These are phyloP conservation scores for Drosophila anceps DNA, from an alignment of 2,888 invertebrate genomes.

Conservation along the genomic window DNA sequence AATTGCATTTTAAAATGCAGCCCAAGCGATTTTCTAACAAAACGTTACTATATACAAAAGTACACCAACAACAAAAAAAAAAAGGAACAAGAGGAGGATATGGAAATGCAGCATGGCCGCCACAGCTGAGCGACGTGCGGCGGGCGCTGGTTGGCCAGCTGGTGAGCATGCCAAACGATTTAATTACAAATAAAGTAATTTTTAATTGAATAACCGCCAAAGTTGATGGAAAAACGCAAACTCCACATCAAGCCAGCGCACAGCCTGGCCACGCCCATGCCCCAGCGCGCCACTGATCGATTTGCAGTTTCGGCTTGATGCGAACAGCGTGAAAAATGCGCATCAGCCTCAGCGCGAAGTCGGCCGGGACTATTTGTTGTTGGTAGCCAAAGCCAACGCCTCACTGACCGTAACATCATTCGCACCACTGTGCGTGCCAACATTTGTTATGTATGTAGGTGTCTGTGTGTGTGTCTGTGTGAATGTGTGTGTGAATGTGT, in stretches of 20 bases:
- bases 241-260: conserved; percentile 18
- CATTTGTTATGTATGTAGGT: conserved; percentile 52
- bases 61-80: conserved; percentile 23
- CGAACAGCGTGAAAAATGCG: conserved; percentile 50
- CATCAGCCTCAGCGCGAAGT: conserved; percentile 39
- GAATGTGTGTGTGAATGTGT: background rate
- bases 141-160: conserved; percentile 40
- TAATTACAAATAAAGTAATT: conserved; percentile 84
- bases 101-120: conserved; percentile 41
- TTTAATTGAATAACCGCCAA: conserved; percentile 84
- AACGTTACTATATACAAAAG: conserved; percentile 25
- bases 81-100: background rate
- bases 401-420: conserved; percentile 48
- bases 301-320: conserved; percentile 54
- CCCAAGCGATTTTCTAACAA: conserved; percentile 68
- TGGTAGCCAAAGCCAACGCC: conserved; percentile 14
- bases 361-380: conserved; percentile 14
- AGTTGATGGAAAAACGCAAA: conserved; percentile 69
- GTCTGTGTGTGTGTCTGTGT: background rate
- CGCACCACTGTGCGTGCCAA: conserved; percentile 60
- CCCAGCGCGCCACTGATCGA: conserved; percentile 51
- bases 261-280: conserved; percentile 4
- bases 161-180: conserved; percentile 72
- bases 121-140: conserved; percentile 30
- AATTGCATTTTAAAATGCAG: conserved; percentile 75